These are phyloP conservation scores for Euphydryas editha DNA, from an alignment of 2,888 invertebrate species.

Conservation along the genomic window DNA sequence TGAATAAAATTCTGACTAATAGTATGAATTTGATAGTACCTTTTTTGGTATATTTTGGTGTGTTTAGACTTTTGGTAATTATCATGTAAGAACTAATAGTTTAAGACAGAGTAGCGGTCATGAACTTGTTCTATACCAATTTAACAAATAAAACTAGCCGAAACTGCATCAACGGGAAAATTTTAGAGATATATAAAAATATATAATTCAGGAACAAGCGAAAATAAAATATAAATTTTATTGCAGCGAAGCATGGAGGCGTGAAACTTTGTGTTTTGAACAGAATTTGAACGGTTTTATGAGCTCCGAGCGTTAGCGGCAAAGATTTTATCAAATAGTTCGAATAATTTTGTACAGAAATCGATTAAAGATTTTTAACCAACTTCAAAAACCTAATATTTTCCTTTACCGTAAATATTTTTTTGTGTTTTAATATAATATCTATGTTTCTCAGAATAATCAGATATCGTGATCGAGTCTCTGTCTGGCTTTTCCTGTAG, in stretches of 20 bases:
- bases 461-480: too few species aligned
- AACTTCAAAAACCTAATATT: background rate
- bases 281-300: conserved; percentile 24
- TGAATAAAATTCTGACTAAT: too few species aligned
- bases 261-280: conserved; percentile 31
- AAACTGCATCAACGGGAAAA: background rate
- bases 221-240: conserved; percentile 39
- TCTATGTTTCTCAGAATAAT: too few species aligned
- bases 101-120: too few species aligned
- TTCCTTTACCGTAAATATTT: background rate
- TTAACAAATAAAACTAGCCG: background rate
- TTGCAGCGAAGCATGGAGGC: conserved; percentile 24
- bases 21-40: too few species aligned
- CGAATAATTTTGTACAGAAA: background rate
- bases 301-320: conserved; percentile 3
- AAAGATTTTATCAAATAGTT: conserved; percentile 6
- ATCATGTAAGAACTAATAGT: too few species aligned
- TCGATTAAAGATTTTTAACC: background rate
- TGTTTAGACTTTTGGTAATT: too few species aligned
- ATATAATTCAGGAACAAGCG: conserved; percentile 6
- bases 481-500: too few species aligned
- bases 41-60: too few species aligned
- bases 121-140: too few species aligned
- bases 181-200: background rate
- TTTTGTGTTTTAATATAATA: too few species aligned